phyloP scores from a whole-genome alignment of 2,113 vertebrate genomes.

The Thamnaconus septentrionalis region DNA sequence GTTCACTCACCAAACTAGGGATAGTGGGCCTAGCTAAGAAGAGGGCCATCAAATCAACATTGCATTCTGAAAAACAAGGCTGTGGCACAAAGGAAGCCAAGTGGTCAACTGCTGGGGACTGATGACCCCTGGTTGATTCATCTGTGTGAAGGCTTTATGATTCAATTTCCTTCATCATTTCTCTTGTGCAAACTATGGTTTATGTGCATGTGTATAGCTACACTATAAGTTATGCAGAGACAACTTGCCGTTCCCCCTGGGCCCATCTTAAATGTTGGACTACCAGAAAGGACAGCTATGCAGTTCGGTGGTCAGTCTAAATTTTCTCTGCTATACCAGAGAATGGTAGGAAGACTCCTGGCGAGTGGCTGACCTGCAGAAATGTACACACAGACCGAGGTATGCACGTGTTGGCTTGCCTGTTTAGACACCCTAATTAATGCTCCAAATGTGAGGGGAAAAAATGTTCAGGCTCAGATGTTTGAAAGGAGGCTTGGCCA shows the following conservation, averaged over 20 bases:
- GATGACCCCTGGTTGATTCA: too few relatives aligned
- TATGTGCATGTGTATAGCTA: conserved; percentile 17
- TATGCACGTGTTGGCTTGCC: conserved; percentile 47
- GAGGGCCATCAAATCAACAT: too few relatives aligned
- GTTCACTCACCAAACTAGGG: too few relatives aligned
- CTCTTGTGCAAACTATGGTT: conserved; percentile 14
- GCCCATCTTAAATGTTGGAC: conserved; percentile 21
- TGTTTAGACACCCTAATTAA: conserved; percentile 66
- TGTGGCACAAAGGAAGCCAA: too few relatives aligned
- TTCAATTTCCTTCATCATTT: too few relatives aligned
- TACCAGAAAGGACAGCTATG: conserved; percentile 3
- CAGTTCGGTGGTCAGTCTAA: conserved; percentile 61
- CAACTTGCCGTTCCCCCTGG: background rate
- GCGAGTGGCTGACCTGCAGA: conserved; percentile 53
- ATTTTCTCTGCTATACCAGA: conserved; percentile 26
- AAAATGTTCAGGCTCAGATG: conserved; percentile 48
- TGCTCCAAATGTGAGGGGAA: conserved; percentile 47
- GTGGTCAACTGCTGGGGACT: too few relatives aligned
- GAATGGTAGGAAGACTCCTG: conserved; percentile 31
- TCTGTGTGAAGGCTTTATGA: too few relatives aligned
- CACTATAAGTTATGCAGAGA: conserved; percentile 6
- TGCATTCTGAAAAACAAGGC: too few relatives aligned
- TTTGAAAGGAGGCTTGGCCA: conserved; percentile 10
- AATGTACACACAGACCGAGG: conserved; percentile 59
- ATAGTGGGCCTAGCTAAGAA: too few relatives aligned